These are phyloP conservation scores for Hypsibius dujardini DNA, from an alignment of 1,140 invertebrate species.

Conservation along the genomic window DNA sequence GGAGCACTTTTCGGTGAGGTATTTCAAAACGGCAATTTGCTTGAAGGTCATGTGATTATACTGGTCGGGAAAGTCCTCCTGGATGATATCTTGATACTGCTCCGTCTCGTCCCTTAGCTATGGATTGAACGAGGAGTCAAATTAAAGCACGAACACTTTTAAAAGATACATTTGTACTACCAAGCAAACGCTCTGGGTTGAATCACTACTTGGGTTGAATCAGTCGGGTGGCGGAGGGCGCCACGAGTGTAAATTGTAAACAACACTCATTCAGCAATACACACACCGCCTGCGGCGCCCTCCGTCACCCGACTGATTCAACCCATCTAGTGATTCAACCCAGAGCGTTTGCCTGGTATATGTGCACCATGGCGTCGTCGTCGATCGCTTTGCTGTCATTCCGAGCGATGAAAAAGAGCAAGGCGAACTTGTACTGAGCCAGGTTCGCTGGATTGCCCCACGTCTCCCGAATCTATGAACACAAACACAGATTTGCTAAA, in stretches of 20 bases:
- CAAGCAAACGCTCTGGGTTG: too few relatives aligned
- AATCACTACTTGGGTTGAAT: too few relatives aligned
- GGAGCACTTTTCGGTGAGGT: constrained; percentile 29
- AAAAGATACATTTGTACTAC: too few relatives aligned
- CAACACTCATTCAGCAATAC: too few relatives aligned
- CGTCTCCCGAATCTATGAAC: constrained; percentile 20
- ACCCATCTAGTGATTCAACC: too few relatives aligned
- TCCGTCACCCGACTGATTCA: too few relatives aligned
- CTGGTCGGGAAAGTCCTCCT: constrained; percentile 31
- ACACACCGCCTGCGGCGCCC: too few relatives aligned
- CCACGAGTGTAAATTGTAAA: too few relatives aligned
- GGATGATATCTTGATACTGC: constrained; percentile 31
- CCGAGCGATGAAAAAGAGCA: not conserved
- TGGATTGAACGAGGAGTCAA: not conserved
- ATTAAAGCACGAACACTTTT: too few relatives aligned
- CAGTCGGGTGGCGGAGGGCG: too few relatives aligned
- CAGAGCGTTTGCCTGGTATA: too few relatives aligned
- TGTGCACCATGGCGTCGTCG: too few relatives aligned
- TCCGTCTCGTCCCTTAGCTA: constrained; percentile 28
- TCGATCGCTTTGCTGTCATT: not conserved
- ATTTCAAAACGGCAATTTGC: constrained; percentile 29
- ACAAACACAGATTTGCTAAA: not conserved
- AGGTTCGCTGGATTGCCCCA: constrained; percentile 20
- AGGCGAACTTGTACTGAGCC: not conserved
- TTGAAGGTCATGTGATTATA: constrained; percentile 35